phyloP scores from a whole-genome alignment of 2,888 invertebrate species.

The Dugesia japonica region DNA sequence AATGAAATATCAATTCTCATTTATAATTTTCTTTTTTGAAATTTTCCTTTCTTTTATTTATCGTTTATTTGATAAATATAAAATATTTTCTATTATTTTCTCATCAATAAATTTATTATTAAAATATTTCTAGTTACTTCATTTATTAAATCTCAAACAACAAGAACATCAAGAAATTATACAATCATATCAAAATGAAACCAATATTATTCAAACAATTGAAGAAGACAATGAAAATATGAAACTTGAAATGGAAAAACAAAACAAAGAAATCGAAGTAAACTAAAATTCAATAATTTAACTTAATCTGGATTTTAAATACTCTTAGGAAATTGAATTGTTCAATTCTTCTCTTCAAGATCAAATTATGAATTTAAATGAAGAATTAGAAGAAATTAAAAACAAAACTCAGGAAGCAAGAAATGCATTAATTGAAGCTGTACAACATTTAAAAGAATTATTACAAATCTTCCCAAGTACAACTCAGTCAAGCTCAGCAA shows the following conservation, averaged over 20 bases:
- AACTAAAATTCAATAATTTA: not conserved
- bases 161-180: not conserved
- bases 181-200: not conserved
- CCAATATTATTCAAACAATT: not conserved
- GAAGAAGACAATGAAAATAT: not conserved
- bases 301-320: not conserved
- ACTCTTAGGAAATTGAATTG: not conserved
- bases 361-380: not conserved
- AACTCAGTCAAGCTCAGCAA: not conserved
- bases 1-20: too few species aligned
- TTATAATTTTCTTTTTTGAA: too few species aligned
- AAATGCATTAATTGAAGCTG: not conserved
- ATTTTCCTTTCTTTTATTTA: too few species aligned
- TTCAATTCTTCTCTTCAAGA: too few species aligned
- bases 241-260: not conserved
- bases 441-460: not conserved
- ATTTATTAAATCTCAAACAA: not conserved
- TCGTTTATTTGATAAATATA: too few species aligned
- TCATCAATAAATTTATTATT: too few species aligned
- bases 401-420: not conserved
- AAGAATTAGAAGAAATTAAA: not conserved
- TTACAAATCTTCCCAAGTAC: not conserved
- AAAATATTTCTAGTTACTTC: not conserved
- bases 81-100: too few species aligned
- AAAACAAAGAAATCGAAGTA: not conserved